Evolutionary conservation across 2,113 vertebrate genomes (phyloP), one percentile per base, ranked within the genome.

Genomic region (Nettapus auritus): DNA sequence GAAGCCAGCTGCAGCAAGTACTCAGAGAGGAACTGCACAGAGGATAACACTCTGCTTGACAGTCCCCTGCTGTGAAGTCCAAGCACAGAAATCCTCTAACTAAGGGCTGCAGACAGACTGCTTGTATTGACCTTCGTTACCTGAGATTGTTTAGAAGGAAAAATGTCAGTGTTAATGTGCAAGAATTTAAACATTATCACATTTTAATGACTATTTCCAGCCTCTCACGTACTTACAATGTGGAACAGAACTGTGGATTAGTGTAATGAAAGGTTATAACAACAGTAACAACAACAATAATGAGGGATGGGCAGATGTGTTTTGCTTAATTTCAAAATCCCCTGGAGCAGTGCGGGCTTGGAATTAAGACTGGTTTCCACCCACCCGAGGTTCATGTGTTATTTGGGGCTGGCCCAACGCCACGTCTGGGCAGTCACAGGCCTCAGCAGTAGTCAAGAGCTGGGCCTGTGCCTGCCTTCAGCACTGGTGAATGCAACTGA

Each of bases 61-160:
- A 95, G 95, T 95, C 81, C 83, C 98, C 98, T 82, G 96, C 97
- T 97, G 98, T 92, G 97, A 96, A 94, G 97, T 92, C 96, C 97
- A 89, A 94, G 96, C 90, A 38, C 94, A 96, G 89, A 77, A 81
- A 92, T 85, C 86, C 91, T 96, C 95, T 93, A 96, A 96, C 92
- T 81, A 96, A 97, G 96, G 96, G 89, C 97, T 82, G 14, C 57
- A 93, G 97, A 93, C 97, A 97, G 95, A 95, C 93, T 38, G 97
- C 96, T 97, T 88, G 62, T 85, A 68, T 86, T 98, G 98, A 98
- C 98, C 98, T 98, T 98, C 98, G 97, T 96, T 98, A 97, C 97
- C 97, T 98, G 97, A 96, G 96, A 97, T 86, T 95, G 91, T 97
- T 97, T 97, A 96, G 96, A 97, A 98, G 96, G 97, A 95, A 97